Conservation (phyloP, 2,113 vertebrate species). For the Rhea americana region DNA sequence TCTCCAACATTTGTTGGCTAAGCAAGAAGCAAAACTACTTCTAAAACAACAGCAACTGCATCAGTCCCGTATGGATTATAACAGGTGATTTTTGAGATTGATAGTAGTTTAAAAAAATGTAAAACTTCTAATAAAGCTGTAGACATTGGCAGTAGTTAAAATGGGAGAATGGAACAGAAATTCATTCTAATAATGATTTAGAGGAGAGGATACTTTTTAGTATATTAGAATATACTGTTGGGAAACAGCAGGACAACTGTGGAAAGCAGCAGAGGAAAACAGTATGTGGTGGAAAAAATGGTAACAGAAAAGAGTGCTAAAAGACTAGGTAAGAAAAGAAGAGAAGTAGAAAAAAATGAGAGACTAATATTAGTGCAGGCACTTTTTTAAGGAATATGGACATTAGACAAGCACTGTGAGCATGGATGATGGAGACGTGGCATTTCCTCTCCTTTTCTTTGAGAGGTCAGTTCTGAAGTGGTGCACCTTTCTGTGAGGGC, state of each 20-base stretch:
- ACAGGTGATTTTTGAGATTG: conserved; percentile 73
- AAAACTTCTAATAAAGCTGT: neutral
- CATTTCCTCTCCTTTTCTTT: neutral
- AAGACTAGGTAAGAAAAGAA: neutral
- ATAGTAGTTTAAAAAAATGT: neutral
- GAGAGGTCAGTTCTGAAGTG: neutral
- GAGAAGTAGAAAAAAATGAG: neutral
- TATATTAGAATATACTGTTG: neutral
- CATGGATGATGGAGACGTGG: rapidly evolving
- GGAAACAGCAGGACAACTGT: conserved; percentile 18
- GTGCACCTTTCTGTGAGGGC: neutral
- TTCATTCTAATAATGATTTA: neutral
- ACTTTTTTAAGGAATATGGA: neutral
- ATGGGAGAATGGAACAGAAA: neutral
- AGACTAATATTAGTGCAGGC: neutral
- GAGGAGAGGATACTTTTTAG: neutral
- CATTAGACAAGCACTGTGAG: neutral
- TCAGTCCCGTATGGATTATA: conserved; percentile 81
- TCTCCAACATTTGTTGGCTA: conserved; percentile 85
- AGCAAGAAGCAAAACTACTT: conserved; percentile 87
- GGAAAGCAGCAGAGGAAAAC: conserved; percentile 22
- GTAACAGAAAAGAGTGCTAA: neutral
- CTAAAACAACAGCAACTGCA: conserved; percentile 86
- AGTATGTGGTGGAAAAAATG: conserved; percentile 31
- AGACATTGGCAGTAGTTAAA: neutral